Evolutionary conservation across 2,113 vertebrate species (phyloP).

Genomic region (Melanerpes aurifrons): DNA sequence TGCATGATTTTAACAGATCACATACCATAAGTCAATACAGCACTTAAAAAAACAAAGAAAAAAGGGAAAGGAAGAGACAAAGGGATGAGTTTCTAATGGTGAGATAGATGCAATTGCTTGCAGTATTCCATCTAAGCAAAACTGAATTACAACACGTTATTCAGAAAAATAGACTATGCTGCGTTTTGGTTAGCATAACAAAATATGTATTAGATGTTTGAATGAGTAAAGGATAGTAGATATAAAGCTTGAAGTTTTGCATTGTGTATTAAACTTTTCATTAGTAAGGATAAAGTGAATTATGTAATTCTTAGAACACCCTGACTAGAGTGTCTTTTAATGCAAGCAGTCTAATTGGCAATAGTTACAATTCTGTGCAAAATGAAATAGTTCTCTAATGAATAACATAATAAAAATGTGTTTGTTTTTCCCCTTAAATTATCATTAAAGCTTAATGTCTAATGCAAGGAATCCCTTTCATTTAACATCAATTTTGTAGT

Average conservation of each 20-base stretch:
- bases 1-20: conserved; percentile 13
- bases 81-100: neutral
- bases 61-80: neutral
- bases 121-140: neutral
- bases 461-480: conserved; percentile 53
- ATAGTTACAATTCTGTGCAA: conserved; percentile 11
- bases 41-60: conserved; percentile 19
- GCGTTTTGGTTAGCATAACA: conserved; percentile 8
- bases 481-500: conserved; percentile 39
- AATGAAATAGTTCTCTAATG: conserved; percentile 62
- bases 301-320: conserved; percentile 41
- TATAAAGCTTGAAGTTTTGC: conserved; percentile 1
- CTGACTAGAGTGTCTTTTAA: conserved; percentile 32
- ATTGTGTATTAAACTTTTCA: conserved; percentile 45
- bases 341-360: conserved; percentile 34
- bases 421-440: conserved; percentile 52
- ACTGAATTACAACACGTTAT: neutral
- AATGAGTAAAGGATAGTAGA: neutral
- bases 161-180: conserved; percentile 1
- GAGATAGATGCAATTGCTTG: conserved; percentile 1
- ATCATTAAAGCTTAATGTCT: conserved; percentile 57
- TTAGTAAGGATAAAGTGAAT: conserved; percentile 38
- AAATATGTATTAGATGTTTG: neutral
- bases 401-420: conserved; percentile 36
- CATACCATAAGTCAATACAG: neutral